Evolutionary conservation across 1,140 invertebrate genomes (phyloP), one percentile per base, ranked within the genome.

Genomic region (Helicoverpa zea): DNA sequence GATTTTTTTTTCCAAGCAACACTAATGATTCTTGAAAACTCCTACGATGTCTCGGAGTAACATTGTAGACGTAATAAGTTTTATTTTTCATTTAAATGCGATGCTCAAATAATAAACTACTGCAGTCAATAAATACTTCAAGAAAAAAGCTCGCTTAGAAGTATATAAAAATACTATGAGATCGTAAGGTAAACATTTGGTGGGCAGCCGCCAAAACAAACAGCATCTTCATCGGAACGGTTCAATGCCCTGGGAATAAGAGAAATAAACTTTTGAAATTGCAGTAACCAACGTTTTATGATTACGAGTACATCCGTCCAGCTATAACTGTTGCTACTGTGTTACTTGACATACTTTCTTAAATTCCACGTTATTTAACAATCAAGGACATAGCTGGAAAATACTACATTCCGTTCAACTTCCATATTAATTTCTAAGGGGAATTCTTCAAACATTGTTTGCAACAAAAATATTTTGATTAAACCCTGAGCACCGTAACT

Each of bases 241-340:
- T 76, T 84, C 83, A 77, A 68, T 80, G 83, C n/a, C 70, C 83
- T 72, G 43, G 63, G 49, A 68, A 78, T 72, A 81, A 63, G 58
- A 47, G 72, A 80, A 81, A 84, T 77, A 79, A 83, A 84, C 76
- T 79, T 29, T 29, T 74, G 70, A 79, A 81, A 83, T 79, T 81
- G 79, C 70, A 81, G 49, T 81, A 66, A 83, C 75, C 52, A 35
- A 66, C 58, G 74, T 52, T 81, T 83, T 84, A 84, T 79, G 80
- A 81, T 84, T 64, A 83, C 54, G 77, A 82, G 59, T 61, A 81
- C 52, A 78, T 66, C 64, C 29, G 56, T 73, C 78, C 74, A 61
- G 73, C 80, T 79, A 83, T 83, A 83, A 58, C 81, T 78, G 61
- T 78, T 78, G 56, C 23, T 54, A 54, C n/a, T 66, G 58, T 29